These are phyloP conservation scores for Aplocera efformata DNA, from an alignment of 2,888 invertebrate species.

Conservation along the genomic window DNA sequence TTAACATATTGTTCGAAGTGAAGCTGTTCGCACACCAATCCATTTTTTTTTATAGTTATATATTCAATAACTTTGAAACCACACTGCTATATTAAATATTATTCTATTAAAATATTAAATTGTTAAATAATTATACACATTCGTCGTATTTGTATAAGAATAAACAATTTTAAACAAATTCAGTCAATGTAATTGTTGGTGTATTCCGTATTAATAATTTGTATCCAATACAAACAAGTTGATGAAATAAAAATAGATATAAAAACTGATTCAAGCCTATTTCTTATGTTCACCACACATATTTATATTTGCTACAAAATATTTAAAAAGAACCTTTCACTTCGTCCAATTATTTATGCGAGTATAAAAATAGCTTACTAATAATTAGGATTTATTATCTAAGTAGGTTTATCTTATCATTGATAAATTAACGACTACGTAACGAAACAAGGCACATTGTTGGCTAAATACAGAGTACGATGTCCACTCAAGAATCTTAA, in stretches of 20 bases:
- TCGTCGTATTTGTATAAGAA: not conserved
- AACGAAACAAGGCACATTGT: conserved; percentile 36
- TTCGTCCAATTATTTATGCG: conserved; percentile 3
- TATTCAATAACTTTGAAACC: not conserved
- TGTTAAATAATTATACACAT: not conserved
- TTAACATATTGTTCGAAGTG: too few species aligned
- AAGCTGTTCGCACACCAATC: too few species aligned
- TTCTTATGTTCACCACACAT: not conserved
- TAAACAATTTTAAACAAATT: not conserved
- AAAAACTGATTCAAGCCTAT: not conserved
- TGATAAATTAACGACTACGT: conserved; percentile 26
- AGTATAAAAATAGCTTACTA: conserved; percentile 10
- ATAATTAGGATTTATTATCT: conserved; percentile 21
- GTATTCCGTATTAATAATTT: not conserved
- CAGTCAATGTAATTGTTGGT: not conserved
- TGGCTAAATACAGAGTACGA: conserved; percentile 1
- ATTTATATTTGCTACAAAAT: not conserved
- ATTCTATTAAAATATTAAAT: not conserved
- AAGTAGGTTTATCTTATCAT: conserved; percentile 6
- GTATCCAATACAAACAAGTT: too few species aligned
- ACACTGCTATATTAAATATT: not conserved
- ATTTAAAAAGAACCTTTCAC: not conserved
- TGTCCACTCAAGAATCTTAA: too few species aligned
- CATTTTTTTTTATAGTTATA: too few species aligned
- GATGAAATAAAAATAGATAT: not conserved